phyloP scores from a whole-genome alignment of 1,140 invertebrate species.

The Eueides isabella region DNA sequence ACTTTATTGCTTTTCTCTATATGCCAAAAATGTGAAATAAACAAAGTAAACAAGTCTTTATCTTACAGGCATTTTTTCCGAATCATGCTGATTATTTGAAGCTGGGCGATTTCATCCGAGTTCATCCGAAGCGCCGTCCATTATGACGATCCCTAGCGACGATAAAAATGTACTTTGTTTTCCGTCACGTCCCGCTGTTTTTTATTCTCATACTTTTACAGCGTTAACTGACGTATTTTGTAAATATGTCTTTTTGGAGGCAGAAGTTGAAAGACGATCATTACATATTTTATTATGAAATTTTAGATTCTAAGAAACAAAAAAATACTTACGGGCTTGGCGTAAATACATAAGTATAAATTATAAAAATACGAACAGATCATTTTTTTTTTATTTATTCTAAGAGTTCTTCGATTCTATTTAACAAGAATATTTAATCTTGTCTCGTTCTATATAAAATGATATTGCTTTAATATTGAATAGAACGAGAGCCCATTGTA shows the following conservation, averaged over 20 bases:
- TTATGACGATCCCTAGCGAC: conserved; percentile 59
- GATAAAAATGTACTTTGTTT: conserved; percentile 72
- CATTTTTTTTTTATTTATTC: not conserved
- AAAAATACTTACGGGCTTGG: too few relatives aligned
- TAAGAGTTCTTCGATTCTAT: not conserved
- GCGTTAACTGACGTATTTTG: conserved; percentile 28
- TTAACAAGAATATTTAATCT: not conserved
- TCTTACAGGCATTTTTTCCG: conserved; percentile 26
- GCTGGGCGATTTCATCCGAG: conserved; percentile 40
- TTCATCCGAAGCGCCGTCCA: conserved; percentile 51
- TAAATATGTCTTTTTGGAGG: conserved; percentile 20
- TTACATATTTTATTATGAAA: too few relatives aligned
- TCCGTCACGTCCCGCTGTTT: conserved; percentile 38
- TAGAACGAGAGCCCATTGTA: not conserved
- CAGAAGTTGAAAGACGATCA: not conserved
- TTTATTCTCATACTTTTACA: conserved; percentile 27
- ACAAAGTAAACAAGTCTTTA: conserved; percentile 29
- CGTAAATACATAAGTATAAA: too few relatives aligned
- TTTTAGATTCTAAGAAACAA: not conserved
- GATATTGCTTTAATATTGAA: conserved; percentile 6
- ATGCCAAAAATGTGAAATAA: conserved; percentile 22
- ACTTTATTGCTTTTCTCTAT: not conserved
- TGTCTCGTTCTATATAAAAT: not conserved
- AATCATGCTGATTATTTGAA: conserved; percentile 37
- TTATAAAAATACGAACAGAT: not conserved